phyloP scores from a whole-genome alignment of 2,113 vertebrate genomes.

The Callipepla squamata region DNA sequence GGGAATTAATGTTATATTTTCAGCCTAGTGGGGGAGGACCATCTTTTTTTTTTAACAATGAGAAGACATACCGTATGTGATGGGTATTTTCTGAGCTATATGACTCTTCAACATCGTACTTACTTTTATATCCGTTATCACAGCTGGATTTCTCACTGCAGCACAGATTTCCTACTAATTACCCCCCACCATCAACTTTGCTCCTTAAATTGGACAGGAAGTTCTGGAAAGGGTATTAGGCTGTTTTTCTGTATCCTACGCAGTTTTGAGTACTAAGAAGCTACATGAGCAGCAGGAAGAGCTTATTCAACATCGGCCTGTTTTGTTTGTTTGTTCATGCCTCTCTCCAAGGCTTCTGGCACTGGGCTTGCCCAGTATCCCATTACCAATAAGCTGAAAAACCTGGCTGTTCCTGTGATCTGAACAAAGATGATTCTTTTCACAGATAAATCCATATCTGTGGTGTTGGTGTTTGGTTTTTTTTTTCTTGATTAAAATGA shows the following conservation, averaged over 20 bases:
- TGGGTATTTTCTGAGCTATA: slow-evolving; percentile 13
- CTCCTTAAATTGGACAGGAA: background rate
- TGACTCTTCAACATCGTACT: background rate
- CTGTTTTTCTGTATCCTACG: background rate
- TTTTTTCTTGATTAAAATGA: background rate
- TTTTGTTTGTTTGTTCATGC: background rate
- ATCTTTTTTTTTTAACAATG: slow-evolving; percentile 25
- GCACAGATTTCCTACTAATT: slow-evolving; percentile 28
- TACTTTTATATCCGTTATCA: slow-evolving; percentile 18
- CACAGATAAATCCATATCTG: background rate
- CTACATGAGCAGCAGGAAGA: background rate
- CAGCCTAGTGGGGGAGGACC: background rate
- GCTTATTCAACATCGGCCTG: background rate
- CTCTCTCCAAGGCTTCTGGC: background rate
- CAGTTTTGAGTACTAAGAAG: background rate
- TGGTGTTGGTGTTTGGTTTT: background rate
- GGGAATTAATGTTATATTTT: slow-evolving; percentile 8
- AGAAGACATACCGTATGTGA: background rate
- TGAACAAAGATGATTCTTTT: slow-evolving; percentile 24
- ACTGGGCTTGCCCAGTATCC: background rate
- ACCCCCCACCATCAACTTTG: background rate
- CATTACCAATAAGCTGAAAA: background rate
- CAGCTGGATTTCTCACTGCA: slow-evolving; percentile 7
- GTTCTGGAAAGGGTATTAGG: background rate
- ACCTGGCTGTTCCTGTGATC: background rate